These are phyloP conservation scores for Balanococcus diminutus DNA, from an alignment of 2,888 invertebrate genomes.

Conservation along the genomic window DNA sequence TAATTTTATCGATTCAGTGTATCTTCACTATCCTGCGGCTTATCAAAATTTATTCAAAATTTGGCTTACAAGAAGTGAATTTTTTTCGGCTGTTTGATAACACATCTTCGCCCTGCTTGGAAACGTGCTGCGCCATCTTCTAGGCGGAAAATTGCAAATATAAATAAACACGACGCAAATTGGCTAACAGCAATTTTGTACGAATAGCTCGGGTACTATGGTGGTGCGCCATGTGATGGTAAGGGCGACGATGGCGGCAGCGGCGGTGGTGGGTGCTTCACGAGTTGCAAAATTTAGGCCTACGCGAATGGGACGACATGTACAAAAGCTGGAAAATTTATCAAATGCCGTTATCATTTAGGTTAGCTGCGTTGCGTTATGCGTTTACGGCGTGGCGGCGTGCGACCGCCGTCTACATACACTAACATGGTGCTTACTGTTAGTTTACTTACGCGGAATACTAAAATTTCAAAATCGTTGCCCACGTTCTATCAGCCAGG, in stretches of 20 bases:
- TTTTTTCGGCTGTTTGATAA: neutral
- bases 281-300: neutral
- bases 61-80: neutral
- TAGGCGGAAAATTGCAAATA: neutral
- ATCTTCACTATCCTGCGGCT: neutral
- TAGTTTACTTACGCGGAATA: neutral
- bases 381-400: neutral
- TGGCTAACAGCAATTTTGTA: neutral
- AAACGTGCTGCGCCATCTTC: neutral
- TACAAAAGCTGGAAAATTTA: slow-evolving; percentile 12
- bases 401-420: neutral
- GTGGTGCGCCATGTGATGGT: neutral
- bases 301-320: neutral
- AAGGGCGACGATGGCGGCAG: neutral
- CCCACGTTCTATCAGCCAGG: neutral
- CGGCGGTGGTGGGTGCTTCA: neutral
- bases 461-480: neutral
- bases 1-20: neutral
- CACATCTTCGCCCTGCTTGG: neutral
- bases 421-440: neutral
- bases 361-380: neutral
- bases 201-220: neutral
- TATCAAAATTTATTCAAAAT: neutral
- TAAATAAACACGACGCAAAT: neutral
- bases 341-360: neutral